phyloP scores from a whole-genome alignment of 2,888 invertebrate species.

The Oligia fasciuncula region DNA sequence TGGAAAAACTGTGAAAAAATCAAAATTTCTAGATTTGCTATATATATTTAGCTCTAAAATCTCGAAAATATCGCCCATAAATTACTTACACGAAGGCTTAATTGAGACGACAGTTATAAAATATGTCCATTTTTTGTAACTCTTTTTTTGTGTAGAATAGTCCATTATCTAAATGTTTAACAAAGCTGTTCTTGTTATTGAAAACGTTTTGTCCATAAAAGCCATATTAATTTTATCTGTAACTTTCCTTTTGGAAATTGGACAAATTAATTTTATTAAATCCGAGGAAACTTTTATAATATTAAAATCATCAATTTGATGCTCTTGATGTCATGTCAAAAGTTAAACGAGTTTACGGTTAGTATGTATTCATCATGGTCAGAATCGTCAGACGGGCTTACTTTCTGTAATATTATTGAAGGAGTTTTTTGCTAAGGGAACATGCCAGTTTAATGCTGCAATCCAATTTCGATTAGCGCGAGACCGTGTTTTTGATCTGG shows the following conservation, averaged over 20 bases:
- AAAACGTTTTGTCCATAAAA: conserved; percentile 3
- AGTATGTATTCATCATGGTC: conserved; percentile 5
- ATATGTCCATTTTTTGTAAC: not conserved
- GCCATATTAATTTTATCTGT: conserved; percentile 1
- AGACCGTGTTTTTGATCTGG: conserved; percentile 20
- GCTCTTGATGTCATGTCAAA: conserved; percentile 33
- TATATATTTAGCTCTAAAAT: conserved; percentile 6
- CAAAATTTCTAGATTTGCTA: conserved; percentile 1
- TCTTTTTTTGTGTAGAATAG: conserved; percentile 10
- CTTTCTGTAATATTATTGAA: conserved; percentile 11
- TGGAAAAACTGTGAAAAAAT: too few species aligned
- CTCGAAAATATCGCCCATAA: conserved; percentile 10
- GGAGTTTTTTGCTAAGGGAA: not conserved
- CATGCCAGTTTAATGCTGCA: conserved; percentile 11
- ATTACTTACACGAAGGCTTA: conserved; percentile 1
- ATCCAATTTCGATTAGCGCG: conserved; percentile 32
- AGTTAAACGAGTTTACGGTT: conserved; percentile 32
- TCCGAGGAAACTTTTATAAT: not conserved
- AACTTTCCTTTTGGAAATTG: not conserved
- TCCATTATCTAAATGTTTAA: conserved; percentile 23
- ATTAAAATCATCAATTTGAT: conserved; percentile 26
- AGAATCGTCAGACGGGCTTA: conserved; percentile 2
- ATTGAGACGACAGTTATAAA: conserved; percentile 32
- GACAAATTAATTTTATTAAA: conserved; percentile 13
- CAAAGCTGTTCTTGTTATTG: conserved; percentile 25